phyloP scores from a whole-genome alignment of 2,113 vertebrate species.

The Zootoca vivipara region DNA sequence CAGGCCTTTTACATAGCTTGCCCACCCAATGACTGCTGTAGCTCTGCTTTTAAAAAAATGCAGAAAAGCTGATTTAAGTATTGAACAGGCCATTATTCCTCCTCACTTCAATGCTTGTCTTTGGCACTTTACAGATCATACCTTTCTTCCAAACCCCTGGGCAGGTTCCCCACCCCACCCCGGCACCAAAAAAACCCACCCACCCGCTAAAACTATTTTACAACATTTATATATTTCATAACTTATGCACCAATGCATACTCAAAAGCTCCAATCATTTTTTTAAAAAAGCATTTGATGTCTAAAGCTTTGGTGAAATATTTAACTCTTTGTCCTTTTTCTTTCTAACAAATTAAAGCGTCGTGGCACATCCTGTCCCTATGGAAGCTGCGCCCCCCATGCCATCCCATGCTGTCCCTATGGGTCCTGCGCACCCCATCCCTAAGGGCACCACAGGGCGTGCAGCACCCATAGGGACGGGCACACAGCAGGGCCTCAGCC shows the following conservation, averaged over 20 bases:
- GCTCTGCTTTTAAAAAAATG: background rate
- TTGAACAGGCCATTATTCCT: background rate
- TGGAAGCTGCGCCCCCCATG: too few relatives aligned
- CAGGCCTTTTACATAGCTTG: background rate
- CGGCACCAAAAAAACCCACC: too few relatives aligned
- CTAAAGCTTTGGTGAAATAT: background rate
- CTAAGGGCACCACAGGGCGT: too few relatives aligned
- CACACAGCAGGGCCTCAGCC: too few relatives aligned
- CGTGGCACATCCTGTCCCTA: too few relatives aligned
- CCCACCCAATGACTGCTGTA: background rate
- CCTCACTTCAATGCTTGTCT: constrained; percentile 1
- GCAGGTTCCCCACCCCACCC: background rate
- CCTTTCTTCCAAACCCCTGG: constrained; percentile 3
- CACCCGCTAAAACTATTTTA: background rate
- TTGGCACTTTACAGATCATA: constrained; percentile 17
- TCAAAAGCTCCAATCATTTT: constrained; percentile 9
- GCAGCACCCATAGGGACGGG: too few relatives aligned
- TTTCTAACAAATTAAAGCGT: background rate
- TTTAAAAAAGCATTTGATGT: background rate
- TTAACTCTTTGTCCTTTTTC: background rate
- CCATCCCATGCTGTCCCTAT: too few relatives aligned
- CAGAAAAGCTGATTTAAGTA: background rate
- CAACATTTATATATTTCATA: background rate
- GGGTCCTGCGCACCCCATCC: too few relatives aligned
- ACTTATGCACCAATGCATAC: background rate